Evolutionary conservation across 2,888 invertebrate genomes (phyloP).

Genomic region (Drosophila maculinotata): DNA sequence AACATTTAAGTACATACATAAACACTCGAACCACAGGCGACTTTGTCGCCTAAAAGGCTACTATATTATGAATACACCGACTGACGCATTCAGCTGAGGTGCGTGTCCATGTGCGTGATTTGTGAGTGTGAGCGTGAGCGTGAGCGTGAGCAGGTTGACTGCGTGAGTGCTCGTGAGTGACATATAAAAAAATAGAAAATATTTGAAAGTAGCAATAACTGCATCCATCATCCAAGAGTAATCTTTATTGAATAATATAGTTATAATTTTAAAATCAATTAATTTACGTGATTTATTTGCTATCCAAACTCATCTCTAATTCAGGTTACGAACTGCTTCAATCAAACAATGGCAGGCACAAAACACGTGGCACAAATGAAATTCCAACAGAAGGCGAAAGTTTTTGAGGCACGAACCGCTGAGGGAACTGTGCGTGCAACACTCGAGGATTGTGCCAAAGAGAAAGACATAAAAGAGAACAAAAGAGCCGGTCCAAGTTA

Average conservation of each 20-base stretch:
- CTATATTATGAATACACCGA: conserved; percentile 55
- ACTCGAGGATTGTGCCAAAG: conserved; percentile 6
- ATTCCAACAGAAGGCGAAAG: conserved; percentile 38
- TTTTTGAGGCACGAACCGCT: conserved; percentile 31
- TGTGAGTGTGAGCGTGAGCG: too few relatives aligned
- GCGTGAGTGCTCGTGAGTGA: conserved; percentile 7
- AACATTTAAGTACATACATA: conserved; percentile 52
- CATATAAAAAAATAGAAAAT: too few relatives aligned
- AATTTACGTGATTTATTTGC: too few relatives aligned
- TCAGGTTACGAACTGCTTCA: conserved; percentile 1
- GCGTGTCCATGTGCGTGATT: conserved; percentile 20
- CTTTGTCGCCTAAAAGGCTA: conserved; percentile 60
- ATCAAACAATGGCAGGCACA: conserved; percentile 6
- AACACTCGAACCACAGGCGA: conserved; percentile 28
- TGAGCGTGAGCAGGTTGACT: neutral
- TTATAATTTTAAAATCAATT: too few relatives aligned
- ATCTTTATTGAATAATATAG: too few relatives aligned
- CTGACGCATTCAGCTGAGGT: neutral
- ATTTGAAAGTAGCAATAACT: too few relatives aligned
- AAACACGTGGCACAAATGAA: conserved; percentile 55
- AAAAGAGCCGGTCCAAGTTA: conserved; percentile 40
- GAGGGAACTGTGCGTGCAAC: conserved; percentile 22
- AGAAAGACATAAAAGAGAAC: conserved; percentile 21
- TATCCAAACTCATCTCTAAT: conserved; percentile 19
- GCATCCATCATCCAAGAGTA: too few relatives aligned